These are phyloP conservation scores for Ascaphus truei DNA, from an alignment of 2,113 vertebrate species.

Conservation along the genomic window DNA sequence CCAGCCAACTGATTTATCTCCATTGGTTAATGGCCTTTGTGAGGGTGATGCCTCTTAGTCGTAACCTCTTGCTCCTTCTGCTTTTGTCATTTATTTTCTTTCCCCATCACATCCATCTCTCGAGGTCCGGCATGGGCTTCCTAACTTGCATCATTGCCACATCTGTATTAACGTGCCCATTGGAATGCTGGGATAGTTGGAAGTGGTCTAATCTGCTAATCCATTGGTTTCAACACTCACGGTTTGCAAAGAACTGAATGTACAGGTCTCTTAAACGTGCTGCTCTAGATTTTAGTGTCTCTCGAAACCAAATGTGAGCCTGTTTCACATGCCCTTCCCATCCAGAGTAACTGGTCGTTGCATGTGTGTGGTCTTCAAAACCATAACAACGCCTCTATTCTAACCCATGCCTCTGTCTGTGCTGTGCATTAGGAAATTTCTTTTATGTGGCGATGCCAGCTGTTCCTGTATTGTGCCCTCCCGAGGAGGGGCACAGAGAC, in stretches of 20 bases:
- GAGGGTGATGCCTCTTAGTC: constrained; percentile 33
- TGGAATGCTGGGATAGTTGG: constrained; percentile 9
- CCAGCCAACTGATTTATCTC: no score
- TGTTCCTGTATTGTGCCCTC: constrained; percentile 29
- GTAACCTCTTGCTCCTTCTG: neutral
- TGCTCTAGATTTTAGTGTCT: neutral
- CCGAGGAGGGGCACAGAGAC: neutral
- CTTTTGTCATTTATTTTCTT: neutral
- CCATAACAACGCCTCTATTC: no score
- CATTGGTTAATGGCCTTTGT: neutral
- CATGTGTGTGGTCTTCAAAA: neutral
- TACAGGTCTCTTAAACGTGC: neutral
- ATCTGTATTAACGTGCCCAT: neutral
- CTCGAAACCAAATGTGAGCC: neutral
- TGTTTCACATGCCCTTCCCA: neutral
- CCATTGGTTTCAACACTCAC: neutral
- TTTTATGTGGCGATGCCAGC: constrained; percentile 61
- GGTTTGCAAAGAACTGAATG: neutral
- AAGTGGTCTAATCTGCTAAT: constrained; percentile 11
- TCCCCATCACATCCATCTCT: neutral
- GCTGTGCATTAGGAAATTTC: constrained; percentile 51
- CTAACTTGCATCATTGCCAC: neutral
- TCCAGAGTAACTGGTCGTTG: neutral
- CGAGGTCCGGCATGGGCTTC: neutral
- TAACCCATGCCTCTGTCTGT: neutral